Conservation (phyloP, 2,797 vertebrate species). For the Poecilia velifera region DNA sequence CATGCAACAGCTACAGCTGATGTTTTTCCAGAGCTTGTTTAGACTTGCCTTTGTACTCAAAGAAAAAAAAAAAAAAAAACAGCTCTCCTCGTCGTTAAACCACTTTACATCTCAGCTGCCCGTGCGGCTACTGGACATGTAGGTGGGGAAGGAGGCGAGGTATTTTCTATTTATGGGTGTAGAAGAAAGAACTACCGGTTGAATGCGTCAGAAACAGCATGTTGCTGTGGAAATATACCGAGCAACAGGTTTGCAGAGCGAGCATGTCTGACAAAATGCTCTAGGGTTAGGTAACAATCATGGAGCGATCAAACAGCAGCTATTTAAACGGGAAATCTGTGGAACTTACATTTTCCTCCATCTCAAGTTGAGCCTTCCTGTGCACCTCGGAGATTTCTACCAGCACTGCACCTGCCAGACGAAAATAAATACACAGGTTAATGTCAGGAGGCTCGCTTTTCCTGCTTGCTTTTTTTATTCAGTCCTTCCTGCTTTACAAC, state of each 20-base stretch:
- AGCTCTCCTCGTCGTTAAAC: slow-evolving; percentile 26
- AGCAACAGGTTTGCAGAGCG: slow-evolving; percentile 38
- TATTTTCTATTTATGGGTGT: slow-evolving; percentile 4
- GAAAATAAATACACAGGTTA: slow-evolving; percentile 18
- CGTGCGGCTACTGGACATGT: slow-evolving; percentile 7
- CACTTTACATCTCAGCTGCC: slow-evolving; percentile 3
- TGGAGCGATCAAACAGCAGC: slow-evolving; percentile 9
- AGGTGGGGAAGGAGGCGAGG: slow-evolving; percentile 14
- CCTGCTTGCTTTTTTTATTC: slow-evolving; percentile 2
- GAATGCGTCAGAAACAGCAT: slow-evolving; percentile 19
- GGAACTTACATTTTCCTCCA: slow-evolving; percentile 93
- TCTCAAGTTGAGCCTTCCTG: slow-evolving; percentile 89
- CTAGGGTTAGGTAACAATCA: slow-evolving; percentile 23
- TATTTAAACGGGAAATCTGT: slow-evolving; percentile 1
- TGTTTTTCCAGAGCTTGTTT: slow-evolving; percentile 55
- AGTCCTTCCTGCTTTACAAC: not conserved
- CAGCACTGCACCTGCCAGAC: slow-evolving; percentile 89
- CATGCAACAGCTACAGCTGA: slow-evolving; percentile 43
- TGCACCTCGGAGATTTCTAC: slow-evolving; percentile 93
- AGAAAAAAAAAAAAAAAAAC: slow-evolving; percentile 29
- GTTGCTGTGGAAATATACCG: slow-evolving; percentile 8
- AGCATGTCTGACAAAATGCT: slow-evolving; percentile 4
- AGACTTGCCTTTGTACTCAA: slow-evolving; percentile 55
- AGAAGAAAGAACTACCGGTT: not conserved
- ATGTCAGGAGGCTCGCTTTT: slow-evolving; percentile 8